Percentiles rank a stretch among this genome's conserved stretches.
These are phyloP conservation scores for Chrysomela aeneicollis DNA, from an alignment of 2,888 invertebrate species.

Conservation along the genomic window DNA sequence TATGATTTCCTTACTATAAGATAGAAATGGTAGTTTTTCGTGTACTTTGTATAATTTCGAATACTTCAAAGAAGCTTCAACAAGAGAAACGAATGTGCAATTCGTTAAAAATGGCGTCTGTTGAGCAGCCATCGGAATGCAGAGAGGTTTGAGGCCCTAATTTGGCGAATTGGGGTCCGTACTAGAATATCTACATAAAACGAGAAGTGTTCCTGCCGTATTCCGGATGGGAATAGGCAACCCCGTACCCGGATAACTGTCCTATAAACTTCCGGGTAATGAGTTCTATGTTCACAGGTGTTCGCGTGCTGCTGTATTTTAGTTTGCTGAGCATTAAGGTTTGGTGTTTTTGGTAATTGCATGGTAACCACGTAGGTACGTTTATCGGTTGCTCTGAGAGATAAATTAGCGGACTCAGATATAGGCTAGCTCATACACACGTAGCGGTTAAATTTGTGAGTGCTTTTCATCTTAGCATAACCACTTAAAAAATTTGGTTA, in stretches of 20 bases:
- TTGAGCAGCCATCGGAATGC: conserved; percentile 33
- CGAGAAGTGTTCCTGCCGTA: conserved; percentile 43
- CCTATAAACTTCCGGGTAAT: conserved; percentile 52
- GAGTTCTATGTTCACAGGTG: conserved; percentile 53
- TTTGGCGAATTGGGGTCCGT: conserved; percentile 34
- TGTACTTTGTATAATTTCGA: not conserved
- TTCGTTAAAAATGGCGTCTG: conserved; percentile 7
- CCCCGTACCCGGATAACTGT: conserved; percentile 50
- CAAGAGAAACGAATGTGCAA: not conserved
- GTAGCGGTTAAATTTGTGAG: not conserved
- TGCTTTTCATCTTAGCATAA: too few species aligned
- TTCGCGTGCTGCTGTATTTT: conserved; percentile 50
- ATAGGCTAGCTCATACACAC: conserved; percentile 8
- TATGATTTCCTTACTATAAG: too few species aligned
- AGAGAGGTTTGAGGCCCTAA: conserved; percentile 37
- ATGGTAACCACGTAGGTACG: conserved; percentile 29
- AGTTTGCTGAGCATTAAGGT: conserved; percentile 44
- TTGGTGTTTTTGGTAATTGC: conserved; percentile 46
- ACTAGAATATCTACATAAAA: conserved; percentile 46
- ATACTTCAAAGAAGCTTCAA: not conserved
- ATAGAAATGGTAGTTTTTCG: too few species aligned
- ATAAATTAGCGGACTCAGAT: conserved; percentile 29
- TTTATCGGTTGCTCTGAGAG: conserved; percentile 31
- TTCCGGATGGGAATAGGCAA: conserved; percentile 41
- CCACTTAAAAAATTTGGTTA: too few species aligned